These are phyloP conservation scores for Ctena decussata DNA, from an alignment of 2,888 invertebrate genomes.

Conservation along the genomic window DNA sequence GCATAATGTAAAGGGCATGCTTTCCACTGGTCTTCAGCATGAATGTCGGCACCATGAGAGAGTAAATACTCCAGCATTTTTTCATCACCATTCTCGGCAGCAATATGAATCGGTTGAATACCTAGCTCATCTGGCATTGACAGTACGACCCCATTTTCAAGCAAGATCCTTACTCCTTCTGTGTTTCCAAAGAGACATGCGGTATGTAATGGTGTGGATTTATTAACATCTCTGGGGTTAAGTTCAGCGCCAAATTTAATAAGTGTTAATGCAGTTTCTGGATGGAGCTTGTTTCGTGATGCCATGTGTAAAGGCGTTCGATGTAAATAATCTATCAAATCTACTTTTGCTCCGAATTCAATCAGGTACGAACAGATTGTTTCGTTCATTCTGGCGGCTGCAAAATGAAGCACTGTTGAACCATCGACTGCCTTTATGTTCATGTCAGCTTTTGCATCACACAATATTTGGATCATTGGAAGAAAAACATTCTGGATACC, in stretches of 20 bases:
- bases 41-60: neutral
- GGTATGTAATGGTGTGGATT: slow-evolving; percentile 17
- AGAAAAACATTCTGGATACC: slow-evolving; percentile 7
- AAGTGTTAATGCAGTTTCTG: neutral
- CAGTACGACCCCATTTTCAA: slow-evolving; percentile 13
- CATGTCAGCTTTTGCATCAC: slow-evolving; percentile 15
- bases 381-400: slow-evolving; percentile 9
- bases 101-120: slow-evolving; percentile 35
- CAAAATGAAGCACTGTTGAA: slow-evolving; percentile 31
- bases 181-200: slow-evolving; percentile 39
- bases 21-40: slow-evolving; percentile 1
- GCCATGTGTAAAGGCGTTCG: slow-evolving; percentile 46
- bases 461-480: slow-evolving; percentile 16
- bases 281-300: slow-evolving; percentile 18
- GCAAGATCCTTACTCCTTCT: slow-evolving; percentile 3
- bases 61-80: slow-evolving; percentile 14
- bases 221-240: slow-evolving; percentile 20
- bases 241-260: slow-evolving; percentile 24
- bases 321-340: slow-evolving; percentile 23
- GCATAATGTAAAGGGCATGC: slow-evolving; percentile 36
- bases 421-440: slow-evolving; percentile 32
- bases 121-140: slow-evolving; percentile 22
- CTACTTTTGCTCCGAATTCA: slow-evolving; percentile 18
- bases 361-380: neutral
- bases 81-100: slow-evolving; percentile 31